A percentile compares a stretch with the other conserved stretches of the same genome.
phyloP scores from a whole-genome alignment of 2,888 invertebrate genomes.

The Thumatha senex region DNA sequence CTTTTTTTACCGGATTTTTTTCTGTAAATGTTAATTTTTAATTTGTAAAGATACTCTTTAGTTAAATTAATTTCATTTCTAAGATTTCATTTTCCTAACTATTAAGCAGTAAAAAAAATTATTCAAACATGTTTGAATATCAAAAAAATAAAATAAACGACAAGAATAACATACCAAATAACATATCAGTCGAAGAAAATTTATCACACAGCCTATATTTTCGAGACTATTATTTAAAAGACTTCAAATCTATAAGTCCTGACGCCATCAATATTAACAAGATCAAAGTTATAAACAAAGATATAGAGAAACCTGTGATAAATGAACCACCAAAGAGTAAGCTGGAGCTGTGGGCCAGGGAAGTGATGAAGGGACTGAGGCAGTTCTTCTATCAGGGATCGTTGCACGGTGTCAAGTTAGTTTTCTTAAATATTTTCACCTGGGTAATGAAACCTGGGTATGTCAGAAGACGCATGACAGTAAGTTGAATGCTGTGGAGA shows the following conservation, averaged over 20 bases:
- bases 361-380: conserved; percentile 64
- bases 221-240: conserved; percentile 67
- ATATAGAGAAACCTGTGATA: conserved; percentile 23
- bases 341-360: conserved; percentile 55
- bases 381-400: conserved; percentile 74
- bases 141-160: conserved; percentile 32
- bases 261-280: conserved; percentile 43
- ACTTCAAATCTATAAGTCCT: conserved; percentile 67
- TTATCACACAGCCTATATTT: conserved; percentile 44
- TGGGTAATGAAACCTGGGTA: no score
- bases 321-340: conserved; percentile 33
- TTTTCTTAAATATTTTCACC: conserved; percentile 12
- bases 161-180: conserved; percentile 30
- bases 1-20: no score
- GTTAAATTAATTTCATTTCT: no score
- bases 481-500: no score
- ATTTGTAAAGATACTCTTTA: no score
- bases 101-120: no score
- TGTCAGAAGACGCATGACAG: no score
- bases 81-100: no score
- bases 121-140: conserved; percentile 33
- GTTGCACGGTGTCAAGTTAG: conserved; percentile 77
- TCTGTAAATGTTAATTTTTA: no score
- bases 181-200: conserved; percentile 33
- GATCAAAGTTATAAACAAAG: conserved; percentile 21